phyloP scores from a whole-genome alignment of 92 coral and sea anemone genomes.

The Palythoa heliodiscus region DNA sequence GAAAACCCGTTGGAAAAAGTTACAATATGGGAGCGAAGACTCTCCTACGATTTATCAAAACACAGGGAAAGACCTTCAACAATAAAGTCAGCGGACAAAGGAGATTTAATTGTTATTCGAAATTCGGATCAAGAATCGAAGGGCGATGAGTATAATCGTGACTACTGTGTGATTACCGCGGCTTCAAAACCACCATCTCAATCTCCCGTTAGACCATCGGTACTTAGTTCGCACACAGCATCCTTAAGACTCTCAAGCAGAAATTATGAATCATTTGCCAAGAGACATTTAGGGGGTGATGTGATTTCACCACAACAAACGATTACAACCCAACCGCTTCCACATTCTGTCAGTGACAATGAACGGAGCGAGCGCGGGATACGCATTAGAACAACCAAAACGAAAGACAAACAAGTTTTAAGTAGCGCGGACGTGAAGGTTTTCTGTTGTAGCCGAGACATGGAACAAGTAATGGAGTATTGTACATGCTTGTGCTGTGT shows the following conservation, averaged over 20 bases:
- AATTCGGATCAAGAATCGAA: conserved; percentile 59
- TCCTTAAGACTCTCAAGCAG: conserved; percentile 61
- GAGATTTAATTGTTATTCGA: conserved; percentile 67
- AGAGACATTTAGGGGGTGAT: conserved; percentile 72
- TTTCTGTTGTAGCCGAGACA: conserved; percentile 80
- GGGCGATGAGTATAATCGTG: conserved; percentile 57
- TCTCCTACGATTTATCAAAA: conserved; percentile 61
- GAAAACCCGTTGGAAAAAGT: conserved; percentile 84
- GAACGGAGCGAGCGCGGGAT: conserved; percentile 30
- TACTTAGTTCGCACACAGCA: conserved; percentile 22
- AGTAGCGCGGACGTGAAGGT: conserved; percentile 68
- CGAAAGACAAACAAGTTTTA: conserved; percentile 62
- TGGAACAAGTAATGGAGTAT: conserved; percentile 76
- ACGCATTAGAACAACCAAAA: conserved; percentile 27
- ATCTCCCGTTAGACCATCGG: conserved; percentile 36
- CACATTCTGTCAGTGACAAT: conserved; percentile 17
- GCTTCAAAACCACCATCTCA: conserved; percentile 75
- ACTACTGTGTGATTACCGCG: conserved; percentile 81
- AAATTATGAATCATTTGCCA: conserved; percentile 73
- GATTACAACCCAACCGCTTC: conserved; percentile 54
- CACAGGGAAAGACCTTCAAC: conserved; percentile 70
- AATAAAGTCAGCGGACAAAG: conserved; percentile 48
- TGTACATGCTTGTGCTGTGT: conserved; percentile 95
- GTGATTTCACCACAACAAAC: conserved; percentile 41
- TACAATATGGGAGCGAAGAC: conserved; percentile 84